These are phyloP conservation scores for Tachuris rubrigastra DNA, from an alignment of 2,113 vertebrate genomes.

Conservation along the genomic window DNA sequence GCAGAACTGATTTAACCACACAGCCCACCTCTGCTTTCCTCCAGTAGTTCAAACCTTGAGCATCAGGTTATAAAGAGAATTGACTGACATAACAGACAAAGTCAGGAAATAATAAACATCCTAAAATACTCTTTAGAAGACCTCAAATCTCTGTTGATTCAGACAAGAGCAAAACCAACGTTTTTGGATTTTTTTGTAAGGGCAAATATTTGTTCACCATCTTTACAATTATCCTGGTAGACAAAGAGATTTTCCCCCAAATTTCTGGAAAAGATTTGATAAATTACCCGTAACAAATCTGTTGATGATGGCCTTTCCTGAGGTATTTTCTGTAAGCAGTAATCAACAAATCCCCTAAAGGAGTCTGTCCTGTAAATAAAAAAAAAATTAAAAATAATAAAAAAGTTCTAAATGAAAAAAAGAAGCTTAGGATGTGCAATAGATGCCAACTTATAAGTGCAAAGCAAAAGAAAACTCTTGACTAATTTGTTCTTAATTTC, in stretches of 20 bases:
- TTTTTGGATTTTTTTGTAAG: neutral
- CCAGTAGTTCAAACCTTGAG: neutral
- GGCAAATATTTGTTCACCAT: neutral
- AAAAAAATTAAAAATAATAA: neutral
- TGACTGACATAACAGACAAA: neutral
- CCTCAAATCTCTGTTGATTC: neutral
- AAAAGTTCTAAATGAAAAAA: neutral
- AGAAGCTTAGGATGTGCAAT: neutral
- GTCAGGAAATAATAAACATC: neutral
- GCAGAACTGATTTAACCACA: neutral
- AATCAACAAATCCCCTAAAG: constrained; percentile 97
- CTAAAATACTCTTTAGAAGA: neutral
- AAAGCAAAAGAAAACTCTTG: neutral
- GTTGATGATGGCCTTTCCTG: constrained; percentile 95
- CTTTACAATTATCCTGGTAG: neutral
- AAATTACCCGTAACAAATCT: constrained; percentile 91
- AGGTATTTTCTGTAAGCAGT: constrained; percentile 99
- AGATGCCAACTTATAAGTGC: neutral
- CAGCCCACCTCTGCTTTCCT: neutral
- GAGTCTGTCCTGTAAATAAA: constrained; percentile 84
- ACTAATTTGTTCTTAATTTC: neutral
- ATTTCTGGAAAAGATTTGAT: constrained; percentile 21
- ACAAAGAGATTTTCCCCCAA: neutral
- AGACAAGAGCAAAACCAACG: neutral
- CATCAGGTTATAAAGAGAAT: neutral